Base-by-base conservation (phyloP, 1,140 invertebrate species). In the Nasonia vitripennis region DNA sequence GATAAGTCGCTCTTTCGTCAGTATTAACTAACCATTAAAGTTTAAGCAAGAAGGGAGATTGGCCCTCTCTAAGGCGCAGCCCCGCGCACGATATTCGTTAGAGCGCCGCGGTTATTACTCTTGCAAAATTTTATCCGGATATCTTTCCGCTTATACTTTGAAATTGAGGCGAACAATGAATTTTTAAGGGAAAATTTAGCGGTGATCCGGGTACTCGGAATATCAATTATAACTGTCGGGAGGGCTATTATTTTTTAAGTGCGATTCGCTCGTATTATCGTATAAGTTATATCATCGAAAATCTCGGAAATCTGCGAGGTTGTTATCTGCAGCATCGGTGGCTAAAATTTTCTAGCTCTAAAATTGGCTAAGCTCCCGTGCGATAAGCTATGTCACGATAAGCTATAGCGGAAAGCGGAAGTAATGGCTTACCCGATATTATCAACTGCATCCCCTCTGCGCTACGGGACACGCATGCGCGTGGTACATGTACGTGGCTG, bases 1-100 rank as follows among this genome's bases (percentile, higher is more conserved):
- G 89, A 90, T 90, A 91, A 81, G 48, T 87, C 55, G 34, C 17
- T 62, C 87, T 85, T 85, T 79, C 87, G 74, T 87, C 87, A 88
- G 87, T 87, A 85, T 89, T 89, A 89, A 91, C 87, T 89, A 89
- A 88, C 87, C 85, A 91, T 91, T 89, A 90, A 91, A 92, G 86
- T 89, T 91, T 78, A 89, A 91, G 78, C 81, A 62, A 62, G 55
- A 62, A 20, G 20, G 55, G 6, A 62, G 55, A 62, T 62, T 62
- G 55, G 20, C 55, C 6, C 67, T 78, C 34, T 37, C 3, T 6
- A 5, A 5, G 17, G 83, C 41, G 9, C 89, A 87, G 85, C 86
- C 86, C 78, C 81, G 67, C 62, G 55, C 81, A 62, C 62, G 55
- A 62, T 62, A 62, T 77, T 88, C 84, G 88, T 88, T 87, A 87